Percentiles rank a stretch among this genome's conserved stretches.
phyloP scores from a whole-genome alignment of 1,140 invertebrate species.

The Cydia amplana region DNA sequence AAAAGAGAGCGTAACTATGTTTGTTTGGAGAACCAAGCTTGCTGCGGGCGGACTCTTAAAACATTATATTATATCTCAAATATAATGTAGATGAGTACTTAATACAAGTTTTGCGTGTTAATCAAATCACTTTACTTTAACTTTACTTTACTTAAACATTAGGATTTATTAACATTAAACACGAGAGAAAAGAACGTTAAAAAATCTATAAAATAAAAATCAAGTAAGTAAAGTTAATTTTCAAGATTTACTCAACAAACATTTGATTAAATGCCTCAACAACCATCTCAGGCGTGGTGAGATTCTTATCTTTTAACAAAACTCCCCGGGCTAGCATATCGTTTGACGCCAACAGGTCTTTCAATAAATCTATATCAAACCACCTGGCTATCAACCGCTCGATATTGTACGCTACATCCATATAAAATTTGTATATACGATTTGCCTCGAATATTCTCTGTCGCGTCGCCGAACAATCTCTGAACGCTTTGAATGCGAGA shows the following conservation, averaged over 20 bases:
- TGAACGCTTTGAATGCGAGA: slow-evolving; percentile 44
- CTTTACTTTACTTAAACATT: too few relatives aligned
- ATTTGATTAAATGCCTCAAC: neutral
- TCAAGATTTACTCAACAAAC: neutral
- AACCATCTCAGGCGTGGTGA: neutral
- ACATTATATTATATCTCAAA: too few relatives aligned
- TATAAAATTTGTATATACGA: slow-evolving; percentile 12
- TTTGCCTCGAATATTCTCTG: neutral
- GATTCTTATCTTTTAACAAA: neutral
- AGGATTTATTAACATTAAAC: too few relatives aligned
- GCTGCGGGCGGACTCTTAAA: too few relatives aligned
- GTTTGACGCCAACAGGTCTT: slow-evolving; percentile 45
- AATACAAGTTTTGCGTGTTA: too few relatives aligned
- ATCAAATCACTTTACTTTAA: too few relatives aligned
- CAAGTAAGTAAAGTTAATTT: too few relatives aligned
- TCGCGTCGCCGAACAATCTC: slow-evolving; percentile 36
- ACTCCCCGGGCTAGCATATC: slow-evolving; percentile 9
- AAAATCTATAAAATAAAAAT: too few relatives aligned
- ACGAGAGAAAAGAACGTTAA: too few relatives aligned
- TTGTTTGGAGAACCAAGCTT: too few relatives aligned
- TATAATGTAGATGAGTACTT: too few relatives aligned
- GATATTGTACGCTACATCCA: slow-evolving; percentile 38
- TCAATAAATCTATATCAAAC: slow-evolving; percentile 50
- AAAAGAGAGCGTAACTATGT: too few relatives aligned
- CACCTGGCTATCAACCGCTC: slow-evolving; percentile 48